Conservation (phyloP, 2,113 vertebrate species). For the Nibea albiflora region DNA sequence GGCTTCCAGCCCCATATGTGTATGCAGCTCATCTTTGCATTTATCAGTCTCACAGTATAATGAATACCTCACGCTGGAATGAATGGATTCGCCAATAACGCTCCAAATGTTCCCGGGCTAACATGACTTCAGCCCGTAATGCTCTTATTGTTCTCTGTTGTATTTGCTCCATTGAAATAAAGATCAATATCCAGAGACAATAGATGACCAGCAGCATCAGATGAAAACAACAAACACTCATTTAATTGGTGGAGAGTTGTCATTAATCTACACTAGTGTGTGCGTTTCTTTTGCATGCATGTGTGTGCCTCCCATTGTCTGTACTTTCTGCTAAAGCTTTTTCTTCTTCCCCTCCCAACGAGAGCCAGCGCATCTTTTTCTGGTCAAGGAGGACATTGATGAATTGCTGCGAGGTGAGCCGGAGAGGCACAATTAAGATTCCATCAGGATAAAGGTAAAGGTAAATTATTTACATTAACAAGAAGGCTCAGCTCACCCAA, state of each 20-base stretch:
- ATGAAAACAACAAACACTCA: conserved; percentile 63
- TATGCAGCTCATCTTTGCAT: conserved; percentile 63
- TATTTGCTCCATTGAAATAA: conserved; percentile 64
- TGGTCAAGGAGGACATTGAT: conserved; percentile 78
- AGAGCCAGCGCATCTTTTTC: conserved; percentile 69
- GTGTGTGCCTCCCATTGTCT: conserved; percentile 47
- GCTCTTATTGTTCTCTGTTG: conserved; percentile 66
- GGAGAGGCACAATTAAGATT: conserved; percentile 87
- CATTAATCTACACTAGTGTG: conserved; percentile 70
- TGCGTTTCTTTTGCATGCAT: conserved; percentile 27
- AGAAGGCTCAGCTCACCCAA: conserved; percentile 70
- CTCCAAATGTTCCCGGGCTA: conserved; percentile 61
- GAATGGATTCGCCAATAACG: conserved; percentile 71
- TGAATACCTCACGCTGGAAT: conserved; percentile 65
- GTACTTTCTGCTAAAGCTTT: conserved; percentile 52
- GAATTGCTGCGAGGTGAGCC: conserved; percentile 75
- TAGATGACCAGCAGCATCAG: conserved; percentile 70
- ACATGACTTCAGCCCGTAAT: conserved; percentile 47
- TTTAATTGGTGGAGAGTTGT: conserved; percentile 68
- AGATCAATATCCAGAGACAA: conserved; percentile 77
- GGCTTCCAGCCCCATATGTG: conserved; percentile 52
- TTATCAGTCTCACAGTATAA: conserved; percentile 65
- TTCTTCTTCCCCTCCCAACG: conserved; percentile 28
- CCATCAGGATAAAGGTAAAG: conserved; percentile 87
- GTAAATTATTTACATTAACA: conserved; percentile 87